Evolutionary conservation across 2,888 invertebrate genomes (phyloP), one percentile per base, ranked within the genome.

Genomic region (Strigamia maritima): DNA sequence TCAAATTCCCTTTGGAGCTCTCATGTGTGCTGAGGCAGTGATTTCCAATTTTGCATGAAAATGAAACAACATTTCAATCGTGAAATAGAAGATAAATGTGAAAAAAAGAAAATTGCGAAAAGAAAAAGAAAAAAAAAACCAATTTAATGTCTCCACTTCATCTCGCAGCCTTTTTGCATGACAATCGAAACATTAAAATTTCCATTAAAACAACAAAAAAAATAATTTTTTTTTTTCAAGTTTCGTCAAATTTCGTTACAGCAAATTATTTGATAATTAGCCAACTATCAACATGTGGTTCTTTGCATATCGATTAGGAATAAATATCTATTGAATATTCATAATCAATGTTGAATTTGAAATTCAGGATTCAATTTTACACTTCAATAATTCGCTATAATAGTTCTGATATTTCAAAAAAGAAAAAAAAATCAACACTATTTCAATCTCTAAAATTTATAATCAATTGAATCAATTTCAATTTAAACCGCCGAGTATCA

Each of bases 21-120:
- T 70, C 70, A 70, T 28, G 70, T 70, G 70, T 70, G 70, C 24
- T 70, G 70, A 70, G 28, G 70, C 70, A 70, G 70, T 70, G 70
- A 70, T 70, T 70, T 70, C 28, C 70, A 70, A 70, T 70, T 70
- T 70, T 70, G 14, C 28, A 70, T 14, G 70, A 70, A 70, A 70
- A 70, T 70, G 26, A 70, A 70, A 70, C 70, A 70, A 70, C 70
- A 70, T 70, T 70, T 70, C 70, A 28, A 26, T 70, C 28, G 70
- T 28, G n/a, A 70, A 70, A n/a, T 70, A 70, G n/a, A 22, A 54
- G 54, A n/a, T n/a, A 54, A 54, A 54, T 54, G 16, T 26, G n/a
- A 26, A 7, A 28, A 26, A 14, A 28, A 65, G 22, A 70, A 70
- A 70, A 54, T 44, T 44, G n/a, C 4, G 16, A 19, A 60, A 22